A percentile compares a stretch with the other conserved stretches of the same genome.
phyloP scores from a whole-genome alignment of 1,140 invertebrate genomes.

The Nasonia vitripennis region DNA sequence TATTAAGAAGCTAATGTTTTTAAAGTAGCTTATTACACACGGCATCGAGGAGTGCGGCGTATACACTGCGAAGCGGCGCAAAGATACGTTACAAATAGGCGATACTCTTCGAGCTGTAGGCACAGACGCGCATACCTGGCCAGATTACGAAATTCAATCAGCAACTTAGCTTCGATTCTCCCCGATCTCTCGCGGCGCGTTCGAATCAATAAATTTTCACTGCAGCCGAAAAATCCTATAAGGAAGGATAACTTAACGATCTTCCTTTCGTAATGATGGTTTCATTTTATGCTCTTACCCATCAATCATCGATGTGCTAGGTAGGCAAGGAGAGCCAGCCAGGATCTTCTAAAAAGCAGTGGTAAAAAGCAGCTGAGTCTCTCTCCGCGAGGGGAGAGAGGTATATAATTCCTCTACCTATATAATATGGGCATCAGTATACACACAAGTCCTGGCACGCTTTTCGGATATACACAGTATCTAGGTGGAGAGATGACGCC shows the following conservation, averaged over 20 bases:
- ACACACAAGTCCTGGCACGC: constrained; percentile 36
- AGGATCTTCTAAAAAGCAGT: not conserved
- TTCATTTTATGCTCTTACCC: constrained; percentile 25
- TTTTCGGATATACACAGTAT: constrained; percentile 7
- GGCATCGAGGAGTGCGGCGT: not conserved
- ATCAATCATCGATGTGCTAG: constrained; percentile 20
- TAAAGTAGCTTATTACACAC: constrained; percentile 40
- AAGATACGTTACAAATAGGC: no score
- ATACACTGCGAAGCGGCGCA: not conserved
- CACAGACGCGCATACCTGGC: not conserved
- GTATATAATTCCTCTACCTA: not conserved
- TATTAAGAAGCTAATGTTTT: constrained; percentile 43
- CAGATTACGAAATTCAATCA: not conserved
- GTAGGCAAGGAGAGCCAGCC: not conserved
- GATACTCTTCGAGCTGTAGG: not conserved
- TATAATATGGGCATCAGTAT: not conserved
- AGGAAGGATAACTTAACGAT: constrained; percentile 1
- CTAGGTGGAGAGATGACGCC: constrained; percentile 11
- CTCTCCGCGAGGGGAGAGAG: not conserved
- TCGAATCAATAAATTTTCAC: constrained; percentile 2
- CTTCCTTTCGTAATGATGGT: constrained; percentile 40
- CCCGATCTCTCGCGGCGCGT: not conserved
- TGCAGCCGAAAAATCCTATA: not conserved
- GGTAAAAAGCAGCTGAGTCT: constrained; percentile 38
- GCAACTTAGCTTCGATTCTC: not conserved